Percentiles rank a stretch among this genome's conserved stretches.
Conservation (phyloP, 2,888 invertebrate genomes). For the Macrostomum cliftonense region DNA sequence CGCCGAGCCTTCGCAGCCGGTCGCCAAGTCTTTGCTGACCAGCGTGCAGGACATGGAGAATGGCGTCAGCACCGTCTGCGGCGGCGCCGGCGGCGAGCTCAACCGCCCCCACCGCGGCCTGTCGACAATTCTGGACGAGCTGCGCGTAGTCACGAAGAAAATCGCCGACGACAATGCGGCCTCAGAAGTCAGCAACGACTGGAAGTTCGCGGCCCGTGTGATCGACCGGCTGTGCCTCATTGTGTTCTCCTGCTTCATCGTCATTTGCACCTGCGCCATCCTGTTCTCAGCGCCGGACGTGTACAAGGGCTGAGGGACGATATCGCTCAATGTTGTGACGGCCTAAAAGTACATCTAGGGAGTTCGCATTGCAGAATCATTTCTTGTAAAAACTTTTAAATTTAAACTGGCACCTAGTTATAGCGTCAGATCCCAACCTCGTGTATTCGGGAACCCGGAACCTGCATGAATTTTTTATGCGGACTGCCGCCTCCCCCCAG, state of each 20-base stretch:
- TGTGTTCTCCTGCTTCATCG: conserved; percentile 67
- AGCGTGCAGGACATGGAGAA: conserved; percentile 92
- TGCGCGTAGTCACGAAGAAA: conserved; percentile 77
- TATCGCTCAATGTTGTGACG: no score
- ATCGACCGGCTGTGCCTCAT: conserved; percentile 89
- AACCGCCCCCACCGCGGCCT: no score
- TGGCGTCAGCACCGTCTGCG: conserved; percentile 47
- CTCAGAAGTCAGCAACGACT: conserved; percentile 77
- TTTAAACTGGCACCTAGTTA: no score
- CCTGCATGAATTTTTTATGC: no score
- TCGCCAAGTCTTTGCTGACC: conserved; percentile 79
- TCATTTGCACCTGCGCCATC: conserved; percentile 51
- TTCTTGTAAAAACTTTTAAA: no score
- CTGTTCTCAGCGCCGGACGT: conserved; percentile 21
- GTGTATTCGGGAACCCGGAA: no score
- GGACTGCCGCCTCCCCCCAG: no score
- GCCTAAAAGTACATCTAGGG: no score
- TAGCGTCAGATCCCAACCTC: no score
- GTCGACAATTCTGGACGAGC: conserved; percentile 77
- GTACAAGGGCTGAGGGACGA: not conserved
- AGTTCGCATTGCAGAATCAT: no score
- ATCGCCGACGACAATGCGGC: conserved; percentile 83
- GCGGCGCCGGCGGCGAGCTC: not conserved
- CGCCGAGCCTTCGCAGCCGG: conserved; percentile 66
- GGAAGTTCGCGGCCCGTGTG: conserved; percentile 96